Evolutionary conservation across 2,113 vertebrate species (phyloP), one percentile per base, ranked within the genome.

Genomic region (Erythrocercus mccallii): DNA sequence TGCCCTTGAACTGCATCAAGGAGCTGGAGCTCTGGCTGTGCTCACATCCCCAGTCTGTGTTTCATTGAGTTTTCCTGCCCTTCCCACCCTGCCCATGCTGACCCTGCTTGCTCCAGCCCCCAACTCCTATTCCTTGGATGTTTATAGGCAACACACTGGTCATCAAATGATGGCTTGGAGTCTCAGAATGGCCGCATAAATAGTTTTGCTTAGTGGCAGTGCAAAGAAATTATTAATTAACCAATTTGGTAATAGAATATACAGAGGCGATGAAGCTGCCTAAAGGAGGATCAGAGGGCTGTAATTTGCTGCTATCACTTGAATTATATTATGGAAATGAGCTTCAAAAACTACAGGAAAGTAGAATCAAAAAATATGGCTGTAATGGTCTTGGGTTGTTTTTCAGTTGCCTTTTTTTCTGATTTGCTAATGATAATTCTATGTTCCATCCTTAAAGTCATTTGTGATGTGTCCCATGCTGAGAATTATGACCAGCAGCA

Each of bases 401-500:
- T 88, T 93, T 78, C 66, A 61, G 79, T 50, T 86, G 72, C 62
- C 37, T 33, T 72, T 94, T 94, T 68, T 78, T 22, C 62, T 88
- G 68, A 77, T 95, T 96, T 93, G 81, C 81, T 97, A 86, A 97
- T 80, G 87, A 47, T 83, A 83, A 85, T 96, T 97, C 87, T 95
- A 54, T 94, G 96, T 95, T 95, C 94, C 97, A 96, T 95, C 95
- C 86, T 86, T 96, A 93, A 98, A 96, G 96, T 97, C 97, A 94
- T 97, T 96, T 97, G 77, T 82, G 94, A 95, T 94, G 91, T 74
- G 92, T 97, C 93, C 96, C 97, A 96, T 44, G 86, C 94, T 97
- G 96, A 97, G 94, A 97, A 97, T 98, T 97, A 97, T 96, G 95
- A 97, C 91, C 90, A 96, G 81, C 96, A 96, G 96, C 95, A 95